These are phyloP conservation scores for Drosophila demipolita DNA, from an alignment of 2,888 invertebrate species.

Conservation along the genomic window DNA sequence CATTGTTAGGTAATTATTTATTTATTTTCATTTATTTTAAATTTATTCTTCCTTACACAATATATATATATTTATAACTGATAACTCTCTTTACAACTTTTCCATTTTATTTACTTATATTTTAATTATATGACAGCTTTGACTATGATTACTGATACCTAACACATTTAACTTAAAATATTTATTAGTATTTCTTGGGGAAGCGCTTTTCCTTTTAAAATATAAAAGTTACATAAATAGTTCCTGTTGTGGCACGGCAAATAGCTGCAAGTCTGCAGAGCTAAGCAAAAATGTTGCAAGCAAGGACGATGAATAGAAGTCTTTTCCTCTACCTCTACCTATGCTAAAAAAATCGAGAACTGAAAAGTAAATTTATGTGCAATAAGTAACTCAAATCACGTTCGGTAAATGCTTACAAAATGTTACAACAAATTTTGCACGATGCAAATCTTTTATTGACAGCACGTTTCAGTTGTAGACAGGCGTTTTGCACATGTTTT, in stretches of 20 bases:
- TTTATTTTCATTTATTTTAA: background rate
- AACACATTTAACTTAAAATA: background rate
- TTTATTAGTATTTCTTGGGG: background rate
- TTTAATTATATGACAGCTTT: background rate
- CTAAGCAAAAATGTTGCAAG: conserved; percentile 41
- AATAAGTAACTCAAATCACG: conserved; percentile 77
- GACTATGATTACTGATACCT: background rate
- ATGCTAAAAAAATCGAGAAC: background rate
- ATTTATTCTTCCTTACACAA: background rate
- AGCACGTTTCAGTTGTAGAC: conserved; percentile 70
- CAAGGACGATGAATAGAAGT: conserved; percentile 18
- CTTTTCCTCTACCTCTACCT: conserved; percentile 10
- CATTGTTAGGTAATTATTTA: background rate
- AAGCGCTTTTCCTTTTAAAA: background rate
- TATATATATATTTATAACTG: background rate
- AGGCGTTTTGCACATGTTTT: conserved; percentile 63
- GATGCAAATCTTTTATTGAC: conserved; percentile 80
- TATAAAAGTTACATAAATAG: background rate
- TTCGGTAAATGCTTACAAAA: conserved; percentile 78
- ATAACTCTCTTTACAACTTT: too few relatives aligned
- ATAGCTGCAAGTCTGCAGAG: conserved; percentile 20
- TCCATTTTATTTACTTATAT: background rate
- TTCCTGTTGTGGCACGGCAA: background rate
- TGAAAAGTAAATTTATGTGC: conserved; percentile 52
- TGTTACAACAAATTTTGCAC: conserved; percentile 64